These are phyloP conservation scores for Pica pica DNA, from an alignment of 2,113 vertebrate species.

Conservation along the genomic window DNA sequence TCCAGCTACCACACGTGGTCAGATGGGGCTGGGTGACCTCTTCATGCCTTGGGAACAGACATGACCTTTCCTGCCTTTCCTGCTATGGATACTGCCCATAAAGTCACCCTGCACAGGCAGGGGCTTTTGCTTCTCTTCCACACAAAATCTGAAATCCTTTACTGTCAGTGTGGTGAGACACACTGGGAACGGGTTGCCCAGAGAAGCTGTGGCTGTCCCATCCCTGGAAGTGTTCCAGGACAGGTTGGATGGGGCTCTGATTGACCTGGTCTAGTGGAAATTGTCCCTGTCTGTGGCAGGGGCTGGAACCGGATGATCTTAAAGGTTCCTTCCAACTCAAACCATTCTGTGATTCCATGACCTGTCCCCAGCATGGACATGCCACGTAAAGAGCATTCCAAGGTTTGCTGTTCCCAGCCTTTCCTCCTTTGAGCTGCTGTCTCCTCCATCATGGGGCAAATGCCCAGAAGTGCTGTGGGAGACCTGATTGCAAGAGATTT, in stretches of 20 bases:
- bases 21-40: neutral
- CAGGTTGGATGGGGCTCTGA: neutral
- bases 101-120: neutral
- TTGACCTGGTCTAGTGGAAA: neutral
- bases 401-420: neutral
- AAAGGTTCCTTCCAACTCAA: neutral
- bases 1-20: neutral
- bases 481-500: neutral
- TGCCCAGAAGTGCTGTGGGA: neutral
- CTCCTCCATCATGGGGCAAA: rapidly evolving
- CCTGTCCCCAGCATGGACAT: rapidly evolving
- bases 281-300: neutral
- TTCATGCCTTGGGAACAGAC: neutral
- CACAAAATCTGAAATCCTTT: neutral
- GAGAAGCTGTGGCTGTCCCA: neutral
- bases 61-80: neutral
- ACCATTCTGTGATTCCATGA: neutral
- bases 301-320: neutral
- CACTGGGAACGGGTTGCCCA: neutral
- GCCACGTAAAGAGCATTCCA: neutral
- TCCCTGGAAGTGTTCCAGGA: neutral
- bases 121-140: neutral
- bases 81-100: neutral
- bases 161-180: neutral
- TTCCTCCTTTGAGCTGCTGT: neutral